A percentile compares a stretch with the other conserved stretches of the same genome.
phyloP scores from a whole-genome alignment of 1,140 invertebrate species.

The Zaprionus lachaisei region DNA sequence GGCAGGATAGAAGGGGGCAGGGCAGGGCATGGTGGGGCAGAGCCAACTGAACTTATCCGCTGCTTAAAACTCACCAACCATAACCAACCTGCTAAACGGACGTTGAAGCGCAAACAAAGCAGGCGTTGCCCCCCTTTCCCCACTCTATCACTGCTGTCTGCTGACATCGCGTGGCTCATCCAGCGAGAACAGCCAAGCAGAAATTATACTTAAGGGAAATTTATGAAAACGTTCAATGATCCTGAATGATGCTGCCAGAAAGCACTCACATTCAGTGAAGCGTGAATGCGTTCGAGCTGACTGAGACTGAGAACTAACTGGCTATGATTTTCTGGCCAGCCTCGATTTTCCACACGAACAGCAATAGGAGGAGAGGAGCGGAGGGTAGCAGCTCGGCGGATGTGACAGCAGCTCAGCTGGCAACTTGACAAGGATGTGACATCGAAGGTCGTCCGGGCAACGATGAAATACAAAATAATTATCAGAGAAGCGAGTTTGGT shows the following conservation, averaged over 20 bases:
- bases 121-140: slow-evolving; percentile 15
- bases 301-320: slow-evolving; percentile 41
- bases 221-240: slow-evolving; percentile 83
- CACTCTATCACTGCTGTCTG: neutral
- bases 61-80: slow-evolving; percentile 77
- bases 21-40: neutral
- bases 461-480: slow-evolving; percentile 76
- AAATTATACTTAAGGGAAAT: slow-evolving; percentile 72
- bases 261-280: slow-evolving; percentile 62
- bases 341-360: slow-evolving; percentile 78
- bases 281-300: slow-evolving; percentile 64
- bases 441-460: slow-evolving; percentile 77
- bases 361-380: slow-evolving; percentile 41
- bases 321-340: slow-evolving; percentile 43
- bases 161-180: neutral
- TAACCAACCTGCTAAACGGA: slow-evolving; percentile 78
- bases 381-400: neutral
- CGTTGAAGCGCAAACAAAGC: slow-evolving; percentile 69
- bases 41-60: neutral
- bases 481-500: slow-evolving; percentile 55
- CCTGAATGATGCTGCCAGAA: slow-evolving; percentile 60
- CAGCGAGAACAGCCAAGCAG: slow-evolving; percentile 28
- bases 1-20: neutral
- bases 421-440: slow-evolving; percentile 80
- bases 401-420: slow-evolving; percentile 18